These are phyloP conservation scores for Triplophysa siluroides DNA, from an alignment of 2,113 vertebrate genomes.

Conservation along the genomic window DNA sequence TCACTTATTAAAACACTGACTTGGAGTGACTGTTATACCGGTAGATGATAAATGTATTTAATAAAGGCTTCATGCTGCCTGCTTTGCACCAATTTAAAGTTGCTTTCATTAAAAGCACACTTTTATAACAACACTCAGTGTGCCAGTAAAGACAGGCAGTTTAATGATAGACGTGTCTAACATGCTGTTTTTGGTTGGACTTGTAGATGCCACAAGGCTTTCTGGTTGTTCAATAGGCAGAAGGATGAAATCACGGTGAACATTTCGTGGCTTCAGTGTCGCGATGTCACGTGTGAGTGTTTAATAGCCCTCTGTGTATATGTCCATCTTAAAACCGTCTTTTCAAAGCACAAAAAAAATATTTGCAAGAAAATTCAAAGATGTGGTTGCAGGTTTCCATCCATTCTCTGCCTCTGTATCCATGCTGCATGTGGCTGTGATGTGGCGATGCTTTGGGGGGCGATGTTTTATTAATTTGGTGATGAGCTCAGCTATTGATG, in stretches of 20 bases:
- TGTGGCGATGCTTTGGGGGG: slow-evolving; percentile 65
- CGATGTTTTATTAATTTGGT: slow-evolving; percentile 80
- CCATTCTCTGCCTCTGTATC: slow-evolving; percentile 62
- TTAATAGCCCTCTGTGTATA: background rate
- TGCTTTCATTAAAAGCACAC: slow-evolving; percentile 70
- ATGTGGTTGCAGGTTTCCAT: background rate
- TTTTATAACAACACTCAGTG: slow-evolving; percentile 77
- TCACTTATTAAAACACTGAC: slow-evolving; percentile 46
- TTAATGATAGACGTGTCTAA: slow-evolving; percentile 34
- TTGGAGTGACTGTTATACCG: slow-evolving; percentile 56
- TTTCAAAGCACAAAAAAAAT: background rate
- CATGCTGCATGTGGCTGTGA: slow-evolving; percentile 77
- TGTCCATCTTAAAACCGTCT: background rate
- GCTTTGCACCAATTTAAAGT: slow-evolving; percentile 63
- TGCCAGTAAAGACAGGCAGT: slow-evolving; percentile 19
- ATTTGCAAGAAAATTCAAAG: background rate
- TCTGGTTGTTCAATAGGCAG: background rate
- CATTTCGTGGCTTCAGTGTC: background rate
- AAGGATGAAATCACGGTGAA: background rate
- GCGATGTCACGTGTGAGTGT: background rate
- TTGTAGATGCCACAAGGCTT: background rate
- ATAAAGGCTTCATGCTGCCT: slow-evolving; percentile 67
- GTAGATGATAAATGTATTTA: slow-evolving; percentile 74
- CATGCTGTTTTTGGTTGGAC: slow-evolving; percentile 18
- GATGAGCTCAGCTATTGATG: slow-evolving; percentile 79